Evolutionary conservation across 2,113 vertebrate species (phyloP).

Genomic region (Pao palembangensis): DNA sequence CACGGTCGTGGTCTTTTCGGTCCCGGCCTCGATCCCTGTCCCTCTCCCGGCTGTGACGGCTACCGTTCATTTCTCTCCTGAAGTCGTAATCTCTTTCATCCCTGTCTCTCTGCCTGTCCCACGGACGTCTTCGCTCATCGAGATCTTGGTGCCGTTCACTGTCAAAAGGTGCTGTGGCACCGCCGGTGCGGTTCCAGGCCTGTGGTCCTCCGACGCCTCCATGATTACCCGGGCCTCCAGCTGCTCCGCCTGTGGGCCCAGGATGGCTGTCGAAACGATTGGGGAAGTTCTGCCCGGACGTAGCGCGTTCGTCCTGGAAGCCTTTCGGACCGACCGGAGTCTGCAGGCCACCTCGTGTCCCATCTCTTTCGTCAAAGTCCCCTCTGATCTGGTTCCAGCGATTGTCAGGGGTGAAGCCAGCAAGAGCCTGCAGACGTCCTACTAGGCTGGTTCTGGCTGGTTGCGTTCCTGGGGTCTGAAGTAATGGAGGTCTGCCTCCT

Average conservation of each 20-base stretch:
- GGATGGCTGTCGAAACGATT: conserved; percentile 87
- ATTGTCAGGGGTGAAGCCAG: conserved; percentile 86
- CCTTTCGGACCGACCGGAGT: conserved; percentile 79
- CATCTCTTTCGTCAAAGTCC: conserved; percentile 94
- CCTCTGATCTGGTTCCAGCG: conserved; percentile 89
- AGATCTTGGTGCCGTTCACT: conserved; percentile 91
- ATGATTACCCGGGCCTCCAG: conserved; percentile 45
- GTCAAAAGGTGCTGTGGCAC: conserved; percentile 70
- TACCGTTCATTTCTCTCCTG: conserved; percentile 91
- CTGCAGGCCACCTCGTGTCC: conserved; percentile 73
- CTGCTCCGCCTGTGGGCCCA: conserved; percentile 62
- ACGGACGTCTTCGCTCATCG: conserved; percentile 92
- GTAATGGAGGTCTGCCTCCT: conserved; percentile 60
- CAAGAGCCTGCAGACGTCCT: conserved; percentile 79
- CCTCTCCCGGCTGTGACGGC: conserved; percentile 83
- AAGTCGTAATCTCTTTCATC: conserved; percentile 98
- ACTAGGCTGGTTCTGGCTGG: conserved; percentile 57
- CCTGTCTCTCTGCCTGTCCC: conserved; percentile 93
- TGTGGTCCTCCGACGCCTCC: conserved; percentile 57
- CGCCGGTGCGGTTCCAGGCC: conserved; percentile 82
- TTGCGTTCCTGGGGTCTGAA: conserved; percentile 68
- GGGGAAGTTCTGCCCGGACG: conserved; percentile 78
- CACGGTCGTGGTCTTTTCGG: conserved; percentile 68
- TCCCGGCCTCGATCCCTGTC: conserved; percentile 69
- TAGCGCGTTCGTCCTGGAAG: conserved; percentile 87